Conservation (phyloP, 1,140 invertebrate species). For the Cyclargus thomasi region DNA sequence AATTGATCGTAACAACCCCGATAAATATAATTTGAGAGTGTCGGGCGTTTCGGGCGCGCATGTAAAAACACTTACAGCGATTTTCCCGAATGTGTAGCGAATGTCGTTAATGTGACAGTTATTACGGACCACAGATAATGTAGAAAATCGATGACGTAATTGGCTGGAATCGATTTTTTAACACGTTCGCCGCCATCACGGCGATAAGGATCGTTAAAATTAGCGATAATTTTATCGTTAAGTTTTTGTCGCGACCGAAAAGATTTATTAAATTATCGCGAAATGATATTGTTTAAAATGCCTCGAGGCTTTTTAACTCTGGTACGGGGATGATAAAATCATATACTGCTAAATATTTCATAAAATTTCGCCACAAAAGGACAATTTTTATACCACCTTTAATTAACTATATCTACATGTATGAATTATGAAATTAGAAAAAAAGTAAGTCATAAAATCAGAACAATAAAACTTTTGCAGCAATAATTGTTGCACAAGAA, state of each 20-base stretch:
- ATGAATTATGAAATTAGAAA: too few relatives aligned
- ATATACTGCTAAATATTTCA: background rate
- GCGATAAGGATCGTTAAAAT: slow-evolving; percentile 8
- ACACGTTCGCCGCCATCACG: slow-evolving; percentile 8
- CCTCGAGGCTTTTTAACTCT: background rate
- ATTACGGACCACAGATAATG: slow-evolving; percentile 12
- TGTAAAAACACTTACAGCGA: slow-evolving; percentile 2
- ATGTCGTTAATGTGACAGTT: slow-evolving; percentile 16
- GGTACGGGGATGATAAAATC: background rate
- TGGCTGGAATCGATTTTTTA: slow-evolving; percentile 16
- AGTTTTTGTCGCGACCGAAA: background rate
- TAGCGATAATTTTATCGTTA: slow-evolving; percentile 12
- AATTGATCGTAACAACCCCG: background rate
- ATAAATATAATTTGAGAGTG: slow-evolving; percentile 1
- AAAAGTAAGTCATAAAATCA: too few relatives aligned
- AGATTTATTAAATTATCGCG: slow-evolving; percentile 14
- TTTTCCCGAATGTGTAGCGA: background rate
- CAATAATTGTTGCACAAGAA: too few relatives aligned
- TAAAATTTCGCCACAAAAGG: too few relatives aligned
- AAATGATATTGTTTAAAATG: slow-evolving; percentile 14
- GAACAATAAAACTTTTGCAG: too few relatives aligned
- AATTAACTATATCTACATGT: too few relatives aligned
- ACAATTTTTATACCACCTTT: too few relatives aligned
- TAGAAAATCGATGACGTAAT: slow-evolving; percentile 17
- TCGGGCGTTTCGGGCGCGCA: background rate